These are phyloP conservation scores for Allobates femoralis DNA, from an alignment of 2,797 vertebrate species.

Conservation along the genomic window DNA sequence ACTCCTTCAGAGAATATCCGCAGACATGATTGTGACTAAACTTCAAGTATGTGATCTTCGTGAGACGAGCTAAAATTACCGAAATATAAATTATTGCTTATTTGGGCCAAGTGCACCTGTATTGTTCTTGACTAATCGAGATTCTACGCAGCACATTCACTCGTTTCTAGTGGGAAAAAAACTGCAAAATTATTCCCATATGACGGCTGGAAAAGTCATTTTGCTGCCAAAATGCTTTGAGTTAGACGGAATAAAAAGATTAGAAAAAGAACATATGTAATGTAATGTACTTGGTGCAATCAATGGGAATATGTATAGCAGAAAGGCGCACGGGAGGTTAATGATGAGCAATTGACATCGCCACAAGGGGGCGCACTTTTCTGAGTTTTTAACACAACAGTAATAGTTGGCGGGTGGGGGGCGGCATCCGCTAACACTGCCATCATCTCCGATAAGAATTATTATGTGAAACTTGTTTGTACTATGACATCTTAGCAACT, in stretches of 20 bases:
- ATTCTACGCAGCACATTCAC: conserved; percentile 46
- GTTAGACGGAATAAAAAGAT: conserved; percentile 16
- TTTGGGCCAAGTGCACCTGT: conserved; percentile 60
- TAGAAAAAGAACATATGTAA: conserved; percentile 42
- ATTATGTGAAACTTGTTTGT: not conserved
- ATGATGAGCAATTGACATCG: not conserved
- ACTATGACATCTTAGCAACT: not conserved
- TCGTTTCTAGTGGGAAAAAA: conserved; percentile 38
- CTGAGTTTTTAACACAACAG: not conserved
- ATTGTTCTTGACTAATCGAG: conserved; percentile 46
- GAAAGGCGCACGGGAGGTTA: conserved; percentile 15
- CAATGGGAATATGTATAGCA: conserved; percentile 38
- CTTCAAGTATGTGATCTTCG: conserved; percentile 33
- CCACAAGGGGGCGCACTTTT: conserved; percentile 31
- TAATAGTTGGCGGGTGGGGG: not conserved
- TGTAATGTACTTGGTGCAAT: conserved; percentile 42
- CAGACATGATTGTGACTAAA: conserved; percentile 18
- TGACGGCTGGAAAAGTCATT: conserved; percentile 58
- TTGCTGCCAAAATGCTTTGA: conserved; percentile 48
- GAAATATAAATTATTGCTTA: conserved; percentile 41
- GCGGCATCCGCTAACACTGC: not conserved
- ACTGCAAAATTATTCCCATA: conserved; percentile 60
- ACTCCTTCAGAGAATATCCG: conserved; percentile 13
- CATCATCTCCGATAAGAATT: not conserved
- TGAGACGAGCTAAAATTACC: conserved; percentile 48